Base-by-base conservation (phyloP, 1,140 invertebrate species). In the Drosophila mayri region DNA sequence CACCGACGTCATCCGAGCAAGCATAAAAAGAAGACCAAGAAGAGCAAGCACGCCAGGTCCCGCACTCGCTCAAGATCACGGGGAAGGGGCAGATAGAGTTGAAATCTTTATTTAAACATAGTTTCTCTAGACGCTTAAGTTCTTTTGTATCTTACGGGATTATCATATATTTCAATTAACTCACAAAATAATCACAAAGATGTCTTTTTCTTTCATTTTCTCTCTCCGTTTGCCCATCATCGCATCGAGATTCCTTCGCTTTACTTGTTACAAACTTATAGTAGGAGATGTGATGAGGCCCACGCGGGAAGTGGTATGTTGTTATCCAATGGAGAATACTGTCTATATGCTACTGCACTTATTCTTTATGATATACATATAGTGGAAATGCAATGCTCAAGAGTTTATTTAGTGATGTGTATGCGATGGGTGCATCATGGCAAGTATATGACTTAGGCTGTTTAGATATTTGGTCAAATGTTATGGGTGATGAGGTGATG, bases 21-120 rank as follows among this genome's bases (percentile, higher is more conserved):
- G 14, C 86, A 92, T 25, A 92, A 92, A 76, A 93, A 92, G 62
- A 92, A 92, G 55, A 91, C 84, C 7, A 93, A 93, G 43, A 92
- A 92, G 32, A 92, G 84, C 58, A 93, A 92, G 49, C 82, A 91
- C 44, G 81, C 74, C 32, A 81, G 92, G 44, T 90, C 86, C 10
- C 79, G 91, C 10, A 65, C 79, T 16, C 82, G 91, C 16, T 90
- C 86, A 14, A 77, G 92, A 65, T 92, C 91, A 2, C 77, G 90
- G 18, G 74, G 71, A 11, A 81, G 82, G 52, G 79, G 72, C 52
- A 81, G 73, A 58, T 84, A 79, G 35, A 81, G 46, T 80, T 85
- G 57, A 81, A 85, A 77, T 85, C 67, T 73, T 84, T 87, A 88
- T 83, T 87, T 83, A 71, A 88, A 87, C 77, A 78, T 71, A 78